These are phyloP conservation scores for Patella ulyssiponensis DNA, from an alignment of 2,888 invertebrate genomes.

Conservation along the genomic window DNA sequence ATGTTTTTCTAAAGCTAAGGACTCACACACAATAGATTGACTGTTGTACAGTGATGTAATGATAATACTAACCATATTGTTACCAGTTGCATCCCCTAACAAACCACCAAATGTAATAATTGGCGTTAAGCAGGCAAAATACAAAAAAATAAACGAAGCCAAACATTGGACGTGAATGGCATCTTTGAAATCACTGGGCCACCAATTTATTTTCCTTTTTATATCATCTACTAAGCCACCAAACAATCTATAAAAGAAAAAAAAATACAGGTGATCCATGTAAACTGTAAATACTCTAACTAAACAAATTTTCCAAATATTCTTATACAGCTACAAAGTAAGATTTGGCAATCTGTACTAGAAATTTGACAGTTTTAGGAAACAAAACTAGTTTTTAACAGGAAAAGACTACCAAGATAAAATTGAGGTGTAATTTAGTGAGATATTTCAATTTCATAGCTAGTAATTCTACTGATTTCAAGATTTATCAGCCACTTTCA, in stretches of 20 bases:
- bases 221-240: slow-evolving; percentile 70
- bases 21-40: no score
- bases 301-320: neutral
- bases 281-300: neutral
- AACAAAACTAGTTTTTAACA: no score
- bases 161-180: slow-evolving; percentile 70
- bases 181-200: slow-evolving; percentile 71
- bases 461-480: no score
- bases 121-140: slow-evolving; percentile 72
- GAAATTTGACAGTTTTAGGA: no score
- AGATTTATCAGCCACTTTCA: no score
- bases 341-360: no score
- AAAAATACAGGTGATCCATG: slow-evolving; percentile 4
- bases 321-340: no score
- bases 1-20: no score
- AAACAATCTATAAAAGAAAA: slow-evolving; percentile 60
- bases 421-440: no score
- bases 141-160: slow-evolving; percentile 70
- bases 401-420: no score
- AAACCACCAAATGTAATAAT: slow-evolving; percentile 73
- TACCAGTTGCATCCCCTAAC: slow-evolving; percentile 67
- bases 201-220: slow-evolving; percentile 63
- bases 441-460: no score
- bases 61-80: slow-evolving; percentile 61
- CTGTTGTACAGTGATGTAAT: no score